Evolutionary conservation across 2,888 invertebrate genomes (phyloP).

Genomic region (Danaus chrysippus): DNA sequence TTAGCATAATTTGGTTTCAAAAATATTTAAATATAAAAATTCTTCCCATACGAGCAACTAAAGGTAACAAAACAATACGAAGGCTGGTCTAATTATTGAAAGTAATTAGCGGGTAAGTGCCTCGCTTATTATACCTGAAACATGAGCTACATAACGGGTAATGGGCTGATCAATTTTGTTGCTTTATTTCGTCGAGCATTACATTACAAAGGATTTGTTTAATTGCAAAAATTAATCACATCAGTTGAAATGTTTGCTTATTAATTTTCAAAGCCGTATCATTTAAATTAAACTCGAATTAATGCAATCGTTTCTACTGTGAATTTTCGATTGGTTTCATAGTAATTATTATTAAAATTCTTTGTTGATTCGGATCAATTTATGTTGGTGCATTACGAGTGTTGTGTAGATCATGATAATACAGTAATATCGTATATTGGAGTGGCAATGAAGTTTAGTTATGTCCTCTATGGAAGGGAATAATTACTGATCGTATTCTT

Average conservation of each 20-base stretch:
- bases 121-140: conserved; percentile 20
- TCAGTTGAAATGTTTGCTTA: conserved; percentile 5
- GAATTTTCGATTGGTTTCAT: too few species aligned
- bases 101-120: conserved; percentile 26
- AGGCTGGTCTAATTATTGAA: conserved; percentile 22
- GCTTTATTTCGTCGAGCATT: conserved; percentile 18
- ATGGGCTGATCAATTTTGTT: conserved; percentile 27
- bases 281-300: conserved; percentile 4
- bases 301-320: too few species aligned
- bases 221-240: conserved; percentile 24
- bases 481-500: conserved; percentile 62
- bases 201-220: conserved; percentile 20
- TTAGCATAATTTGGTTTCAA: too few species aligned
- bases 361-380: too few species aligned
- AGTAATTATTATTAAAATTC: too few species aligned
- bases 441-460: conserved; percentile 51
- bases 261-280: conserved; percentile 1
- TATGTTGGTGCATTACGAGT: not conserved
- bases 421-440: conserved; percentile 36
- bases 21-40: too few species aligned
- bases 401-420: not conserved
- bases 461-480: conserved; percentile 46
- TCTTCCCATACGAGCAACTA: too few species aligned
- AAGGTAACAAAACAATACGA: not conserved
- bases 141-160: conserved; percentile 25